Conservation (phyloP, 2,113 vertebrate species). For the Agapornis roseicollis region DNA sequence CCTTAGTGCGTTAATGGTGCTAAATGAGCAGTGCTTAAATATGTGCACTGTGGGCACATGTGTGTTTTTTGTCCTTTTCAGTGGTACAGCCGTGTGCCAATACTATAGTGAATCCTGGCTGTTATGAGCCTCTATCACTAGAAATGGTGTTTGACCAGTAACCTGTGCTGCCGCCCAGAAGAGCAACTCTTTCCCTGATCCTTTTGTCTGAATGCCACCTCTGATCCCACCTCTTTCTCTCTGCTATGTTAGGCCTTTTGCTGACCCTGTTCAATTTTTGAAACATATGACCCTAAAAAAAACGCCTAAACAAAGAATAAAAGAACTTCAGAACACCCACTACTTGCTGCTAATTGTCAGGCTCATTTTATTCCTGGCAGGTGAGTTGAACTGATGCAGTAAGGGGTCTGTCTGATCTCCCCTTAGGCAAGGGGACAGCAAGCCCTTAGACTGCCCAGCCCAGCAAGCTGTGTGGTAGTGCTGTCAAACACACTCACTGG, state of each 20-base stretch:
- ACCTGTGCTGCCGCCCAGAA: not conserved
- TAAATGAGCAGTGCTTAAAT: not conserved
- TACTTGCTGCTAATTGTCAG: not conserved
- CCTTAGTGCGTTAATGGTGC: not conserved
- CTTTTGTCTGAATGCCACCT: not conserved
- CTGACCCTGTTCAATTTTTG: not conserved
- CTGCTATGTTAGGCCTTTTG: not conserved
- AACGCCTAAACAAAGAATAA: not conserved
- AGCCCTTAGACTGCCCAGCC: not conserved
- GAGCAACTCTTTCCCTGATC: not conserved
- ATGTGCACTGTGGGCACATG: fast-evolving
- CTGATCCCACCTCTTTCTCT: not conserved
- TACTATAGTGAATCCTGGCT: not conserved
- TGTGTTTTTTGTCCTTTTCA: not conserved
- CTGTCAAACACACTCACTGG: not conserved
- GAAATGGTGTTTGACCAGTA: not conserved
- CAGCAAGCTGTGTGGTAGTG: not conserved
- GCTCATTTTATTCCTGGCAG: not conserved
- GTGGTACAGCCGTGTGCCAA: not conserved
- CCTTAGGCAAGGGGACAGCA: not conserved
- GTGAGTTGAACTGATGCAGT: not conserved
- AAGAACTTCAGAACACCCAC: too few species aligned
- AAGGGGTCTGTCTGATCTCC: not conserved
- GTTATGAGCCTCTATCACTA: not conserved
- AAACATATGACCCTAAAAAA: not conserved